Conservation (phyloP, 2,797 vertebrate genomes). For the Hipposideros larvatus region DNA sequence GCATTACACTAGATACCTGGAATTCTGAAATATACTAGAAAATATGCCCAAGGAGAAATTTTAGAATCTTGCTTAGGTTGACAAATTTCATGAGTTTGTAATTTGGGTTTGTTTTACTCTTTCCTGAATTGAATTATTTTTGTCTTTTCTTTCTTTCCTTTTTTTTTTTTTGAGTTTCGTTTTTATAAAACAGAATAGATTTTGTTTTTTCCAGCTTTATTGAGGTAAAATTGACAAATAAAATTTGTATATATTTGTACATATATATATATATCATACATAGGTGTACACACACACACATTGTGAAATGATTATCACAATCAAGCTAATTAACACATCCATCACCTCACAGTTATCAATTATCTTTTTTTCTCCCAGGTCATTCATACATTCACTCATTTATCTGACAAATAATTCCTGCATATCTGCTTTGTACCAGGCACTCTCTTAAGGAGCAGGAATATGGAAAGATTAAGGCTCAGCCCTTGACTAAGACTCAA, state of each 20-base stretch:
- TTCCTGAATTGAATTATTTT: background rate
- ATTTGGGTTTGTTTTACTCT: background rate
- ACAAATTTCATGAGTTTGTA: slow-evolving; percentile 15
- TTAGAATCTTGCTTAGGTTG: background rate
- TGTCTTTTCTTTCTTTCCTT: background rate
- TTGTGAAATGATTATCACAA: background rate
- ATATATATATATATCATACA: too few species aligned
- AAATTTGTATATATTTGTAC: background rate
- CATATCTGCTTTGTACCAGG: background rate
- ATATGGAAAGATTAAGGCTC: background rate
- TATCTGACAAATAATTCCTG: background rate
- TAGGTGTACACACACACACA: too few species aligned
- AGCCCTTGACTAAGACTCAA: background rate
- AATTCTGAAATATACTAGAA: background rate
- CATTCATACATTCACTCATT: background rate
- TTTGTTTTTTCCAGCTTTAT: background rate
- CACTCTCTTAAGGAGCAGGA: background rate
- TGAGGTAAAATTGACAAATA: background rate
- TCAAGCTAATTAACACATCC: background rate
- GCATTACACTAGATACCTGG: background rate
- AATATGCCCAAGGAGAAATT: background rate
- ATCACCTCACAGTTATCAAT: background rate
- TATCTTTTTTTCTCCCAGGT: background rate
- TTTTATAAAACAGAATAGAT: background rate
- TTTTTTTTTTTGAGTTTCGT: background rate